phyloP scores from a whole-genome alignment of 1,140 invertebrate species.

The Melanaphis sacchari region DNA sequence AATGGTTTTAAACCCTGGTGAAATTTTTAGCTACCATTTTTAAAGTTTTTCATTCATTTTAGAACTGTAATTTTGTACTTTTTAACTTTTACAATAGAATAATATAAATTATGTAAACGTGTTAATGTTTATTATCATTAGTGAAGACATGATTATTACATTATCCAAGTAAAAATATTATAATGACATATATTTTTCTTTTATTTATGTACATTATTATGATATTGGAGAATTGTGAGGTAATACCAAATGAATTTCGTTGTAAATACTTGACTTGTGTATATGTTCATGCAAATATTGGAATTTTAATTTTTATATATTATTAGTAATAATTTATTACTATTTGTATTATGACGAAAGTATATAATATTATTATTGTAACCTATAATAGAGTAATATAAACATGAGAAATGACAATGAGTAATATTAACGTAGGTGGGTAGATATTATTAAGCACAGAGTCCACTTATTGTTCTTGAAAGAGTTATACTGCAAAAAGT shows the following conservation, averaged over 20 bases:
- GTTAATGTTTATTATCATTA: neutral
- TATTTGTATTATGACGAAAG: neutral
- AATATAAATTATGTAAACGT: neutral
- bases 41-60: neutral
- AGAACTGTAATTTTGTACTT: neutral
- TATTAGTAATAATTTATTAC: neutral
- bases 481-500: neutral
- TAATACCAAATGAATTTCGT: neutral
- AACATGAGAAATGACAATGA: neutral
- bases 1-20: too few relatives aligned
- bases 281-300: neutral
- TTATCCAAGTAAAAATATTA: neutral
- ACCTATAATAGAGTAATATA: neutral
- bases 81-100: neutral
- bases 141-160: neutral
- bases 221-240: neutral
- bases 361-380: neutral
- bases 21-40: neutral
- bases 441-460: neutral
- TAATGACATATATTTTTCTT: neutral
- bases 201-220: neutral
- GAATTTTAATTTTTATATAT: neutral
- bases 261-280: neutral
- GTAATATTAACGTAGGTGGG: neutral
- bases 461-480: neutral